Base-by-base conservation (phyloP, 2,888 invertebrate genomes). In the Cheilosia impressa region DNA sequence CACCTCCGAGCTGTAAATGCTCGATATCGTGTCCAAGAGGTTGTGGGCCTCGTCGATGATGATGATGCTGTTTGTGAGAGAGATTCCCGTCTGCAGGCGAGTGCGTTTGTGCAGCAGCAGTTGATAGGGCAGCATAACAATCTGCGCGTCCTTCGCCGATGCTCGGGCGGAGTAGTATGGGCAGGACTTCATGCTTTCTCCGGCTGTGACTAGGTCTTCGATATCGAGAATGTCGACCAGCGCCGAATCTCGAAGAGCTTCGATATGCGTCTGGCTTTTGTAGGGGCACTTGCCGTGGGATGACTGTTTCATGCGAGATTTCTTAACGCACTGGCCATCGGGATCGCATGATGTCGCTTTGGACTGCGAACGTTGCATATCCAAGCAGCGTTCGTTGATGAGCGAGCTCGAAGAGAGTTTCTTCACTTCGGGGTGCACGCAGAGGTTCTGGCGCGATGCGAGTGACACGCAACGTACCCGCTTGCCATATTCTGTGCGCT, bases 1-100 rank as follows among this genome's bases (percentile, higher is more conserved):
- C 15, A 98, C 93, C 50, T 96, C 95, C 0, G 95, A 94, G 81
- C 97, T 96, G 90, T 99, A 95, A 89, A 98, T 96, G 89, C 95
- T 96, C 84, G 96, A 96, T 87, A 99, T 95, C 0, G 98, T 97
- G 83, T 98, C 97, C 10, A 98, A 93, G 1, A 99, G 94, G 91
- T 99, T 99, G 89, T 99, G 99, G 0, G 99, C 99, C 92, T 99
- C 99, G 90, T 99, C 99, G 19, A 97, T 94, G 79, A 99, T 96
- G 0, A 99, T 93, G 31, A 98, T 93, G 90, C 96, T 96, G 88
- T 95, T 94, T 89, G 95, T 94, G 1, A 95, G 89, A 76, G 93
- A 93, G 0, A 95, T 92, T 69, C 96, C 95, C 90, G 94, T 95
- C 10, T 96, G 95, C 88, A 95, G 93, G 77, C 98, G 93, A 0